Percentiles rank a stretch among this genome's conserved stretches.
Conservation (phyloP, 2,113 vertebrate species). For the Bothrops jararaca region DNA sequence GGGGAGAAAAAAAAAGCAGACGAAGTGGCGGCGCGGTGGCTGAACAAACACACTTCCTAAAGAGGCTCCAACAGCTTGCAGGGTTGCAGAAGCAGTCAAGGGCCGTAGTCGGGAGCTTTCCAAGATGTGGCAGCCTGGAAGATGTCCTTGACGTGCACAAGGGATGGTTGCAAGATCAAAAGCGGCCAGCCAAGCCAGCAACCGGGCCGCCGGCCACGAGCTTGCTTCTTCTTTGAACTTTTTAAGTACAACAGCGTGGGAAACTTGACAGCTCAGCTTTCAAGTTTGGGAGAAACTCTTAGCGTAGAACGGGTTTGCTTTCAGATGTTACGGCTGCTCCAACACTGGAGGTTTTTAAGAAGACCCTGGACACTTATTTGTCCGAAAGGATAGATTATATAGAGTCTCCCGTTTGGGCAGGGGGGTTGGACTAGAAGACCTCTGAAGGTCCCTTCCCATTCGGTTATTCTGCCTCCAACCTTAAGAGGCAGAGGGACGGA, state of each 20-base stretch:
- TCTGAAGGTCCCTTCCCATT: neutral
- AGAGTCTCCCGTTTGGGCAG: too few species aligned
- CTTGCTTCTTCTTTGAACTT: neutral
- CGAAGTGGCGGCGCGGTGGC: neutral
- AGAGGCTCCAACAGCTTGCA: neutral
- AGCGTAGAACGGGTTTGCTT: neutral
- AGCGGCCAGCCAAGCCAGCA: constrained; percentile 1
- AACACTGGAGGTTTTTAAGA: neutral
- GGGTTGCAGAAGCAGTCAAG: neutral
- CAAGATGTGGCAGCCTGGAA: constrained; percentile 8
- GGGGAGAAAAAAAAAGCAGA: neutral
- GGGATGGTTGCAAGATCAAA: neutral
- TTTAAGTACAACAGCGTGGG: too few species aligned
- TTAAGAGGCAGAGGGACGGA: neutral
- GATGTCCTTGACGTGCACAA: constrained; percentile 46
- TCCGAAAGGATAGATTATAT: too few species aligned
- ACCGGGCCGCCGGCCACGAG: neutral
- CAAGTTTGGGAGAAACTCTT: neutral
- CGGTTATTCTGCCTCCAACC: neutral
- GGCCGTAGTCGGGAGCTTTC: constrained; percentile 3
- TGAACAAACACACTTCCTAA: neutral
- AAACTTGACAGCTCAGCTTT: neutral
- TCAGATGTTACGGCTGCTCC: neutral
- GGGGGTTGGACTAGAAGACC: neutral
- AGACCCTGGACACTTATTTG: neutral